phyloP scores from a whole-genome alignment of 64 coral and sea anemone species.

The Astreopora myriophthalma region DNA sequence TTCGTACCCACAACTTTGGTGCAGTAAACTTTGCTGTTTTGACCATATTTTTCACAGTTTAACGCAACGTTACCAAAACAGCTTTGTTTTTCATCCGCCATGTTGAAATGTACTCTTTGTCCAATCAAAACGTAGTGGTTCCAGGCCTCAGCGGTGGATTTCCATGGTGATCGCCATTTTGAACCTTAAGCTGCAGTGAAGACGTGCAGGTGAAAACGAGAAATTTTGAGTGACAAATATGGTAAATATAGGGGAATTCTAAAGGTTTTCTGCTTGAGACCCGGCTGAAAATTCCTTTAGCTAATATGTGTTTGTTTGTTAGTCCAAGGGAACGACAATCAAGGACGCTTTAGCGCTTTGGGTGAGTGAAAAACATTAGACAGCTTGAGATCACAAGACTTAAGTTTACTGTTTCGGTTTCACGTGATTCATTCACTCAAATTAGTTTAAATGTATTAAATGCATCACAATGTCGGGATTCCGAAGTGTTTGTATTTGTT shows the following conservation, averaged over 20 bases:
- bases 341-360: constrained; percentile 94
- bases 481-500: too few species aligned
- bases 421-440: not conserved
- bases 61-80: too few species aligned
- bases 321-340: constrained; percentile 99
- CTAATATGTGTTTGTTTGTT: not conserved
- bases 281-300: not conserved
- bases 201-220: not conserved
- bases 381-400: not conserved
- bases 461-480: too few species aligned
- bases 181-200: not conserved
- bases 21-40: not conserved
- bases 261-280: not conserved
- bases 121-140: not conserved
- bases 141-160: constrained; percentile 36
- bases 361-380: constrained; percentile 88
- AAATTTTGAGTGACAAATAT: not conserved
- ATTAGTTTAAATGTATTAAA: not conserved
- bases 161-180: constrained; percentile 85
- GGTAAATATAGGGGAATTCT: constrained; percentile 26
- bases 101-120: not conserved
- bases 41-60: not conserved
- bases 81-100: constrained; percentile 24
- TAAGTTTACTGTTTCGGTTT: not conserved
- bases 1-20: constrained; percentile 38